A percentile compares a stretch with the other conserved stretches of the same genome.
These are phyloP conservation scores for Plectrocnemia conspersa DNA, from an alignment of 1,140 invertebrate species.

Conservation along the genomic window DNA sequence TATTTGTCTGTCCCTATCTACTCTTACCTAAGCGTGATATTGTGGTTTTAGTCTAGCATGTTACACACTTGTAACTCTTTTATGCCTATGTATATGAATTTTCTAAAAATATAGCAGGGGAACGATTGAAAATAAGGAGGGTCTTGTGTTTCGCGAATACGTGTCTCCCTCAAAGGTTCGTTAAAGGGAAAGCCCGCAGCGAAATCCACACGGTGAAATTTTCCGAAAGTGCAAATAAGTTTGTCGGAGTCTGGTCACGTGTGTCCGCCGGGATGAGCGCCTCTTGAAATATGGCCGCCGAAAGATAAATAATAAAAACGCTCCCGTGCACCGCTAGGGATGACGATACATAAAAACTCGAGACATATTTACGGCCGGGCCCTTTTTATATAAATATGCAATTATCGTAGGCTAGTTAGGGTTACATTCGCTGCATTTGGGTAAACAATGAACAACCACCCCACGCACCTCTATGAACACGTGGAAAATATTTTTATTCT, in stretches of 20 bases:
- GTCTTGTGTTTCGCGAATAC: background rate
- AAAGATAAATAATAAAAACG: slow-evolving; percentile 22
- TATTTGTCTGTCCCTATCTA: too few relatives aligned
- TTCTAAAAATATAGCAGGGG: background rate
- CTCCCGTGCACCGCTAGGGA: slow-evolving; percentile 13
- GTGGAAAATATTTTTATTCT: too few relatives aligned
- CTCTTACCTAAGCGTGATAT: too few relatives aligned
- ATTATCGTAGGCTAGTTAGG: too few relatives aligned
- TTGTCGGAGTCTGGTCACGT: slow-evolving; percentile 19
- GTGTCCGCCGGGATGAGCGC: slow-evolving; percentile 6
- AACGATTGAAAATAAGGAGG: background rate
- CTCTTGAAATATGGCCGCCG: slow-evolving; percentile 18
- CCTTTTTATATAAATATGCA: too few relatives aligned
- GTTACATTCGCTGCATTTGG: too few relatives aligned
- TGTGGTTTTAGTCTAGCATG: too few relatives aligned
- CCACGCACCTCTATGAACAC: too few relatives aligned
- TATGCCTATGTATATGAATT: too few relatives aligned
- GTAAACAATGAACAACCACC: too few relatives aligned
- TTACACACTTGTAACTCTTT: too few relatives aligned
- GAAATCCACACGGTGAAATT: background rate
- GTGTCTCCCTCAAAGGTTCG: too few relatives aligned
- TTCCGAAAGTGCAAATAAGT: slow-evolving; percentile 23
- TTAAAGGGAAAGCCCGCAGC: background rate
- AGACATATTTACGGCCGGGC: background rate
- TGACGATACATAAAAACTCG: slow-evolving; percentile 13